phyloP scores from a whole-genome alignment of 2,113 vertebrate genomes.

The Vimba vimba region DNA sequence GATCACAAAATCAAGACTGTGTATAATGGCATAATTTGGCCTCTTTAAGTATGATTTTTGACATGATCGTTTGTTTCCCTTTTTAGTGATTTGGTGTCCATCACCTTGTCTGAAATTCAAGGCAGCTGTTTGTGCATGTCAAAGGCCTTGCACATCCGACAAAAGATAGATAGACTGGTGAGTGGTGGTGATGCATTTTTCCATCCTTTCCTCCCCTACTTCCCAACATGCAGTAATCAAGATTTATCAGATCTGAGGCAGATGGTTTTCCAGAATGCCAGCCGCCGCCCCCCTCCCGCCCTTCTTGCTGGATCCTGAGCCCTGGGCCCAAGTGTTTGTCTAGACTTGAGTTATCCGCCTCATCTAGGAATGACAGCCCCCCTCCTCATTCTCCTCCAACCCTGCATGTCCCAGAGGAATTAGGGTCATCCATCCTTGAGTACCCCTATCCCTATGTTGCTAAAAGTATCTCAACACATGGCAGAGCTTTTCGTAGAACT shows the following conservation, averaged over 20 bases:
- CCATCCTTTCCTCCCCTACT: constrained; percentile 1
- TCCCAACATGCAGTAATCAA: constrained; percentile 55
- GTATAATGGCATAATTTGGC: no score
- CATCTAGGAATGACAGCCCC: constrained; percentile 33
- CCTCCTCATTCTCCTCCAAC: neutral
- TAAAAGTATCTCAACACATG: constrained; percentile 41
- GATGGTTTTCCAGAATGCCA: constrained; percentile 57
- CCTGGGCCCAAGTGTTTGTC: constrained; percentile 47
- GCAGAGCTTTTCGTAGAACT: neutral
- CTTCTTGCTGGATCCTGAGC: constrained; percentile 32
- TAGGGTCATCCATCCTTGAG: constrained; percentile 54
- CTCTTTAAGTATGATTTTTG: no score
- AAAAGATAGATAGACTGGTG: constrained; percentile 29
- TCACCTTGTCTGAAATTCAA: neutral
- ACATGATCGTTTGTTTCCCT: no score
- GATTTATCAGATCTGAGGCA: constrained; percentile 57
- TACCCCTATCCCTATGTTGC: constrained; percentile 12
- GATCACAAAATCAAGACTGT: no score
- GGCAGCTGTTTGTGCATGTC: constrained; percentile 11
- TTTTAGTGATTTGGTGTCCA: neutral
- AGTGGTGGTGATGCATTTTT: constrained; percentile 14
- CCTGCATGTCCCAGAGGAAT: constrained; percentile 43
- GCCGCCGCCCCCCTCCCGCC: neutral
- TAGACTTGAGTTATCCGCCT: constrained; percentile 56
- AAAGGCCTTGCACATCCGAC: neutral